A percentile compares a stretch with the other conserved stretches of the same genome.
Conservation (phyloP, 2,888 invertebrate species). For the Volucella zonaria region DNA sequence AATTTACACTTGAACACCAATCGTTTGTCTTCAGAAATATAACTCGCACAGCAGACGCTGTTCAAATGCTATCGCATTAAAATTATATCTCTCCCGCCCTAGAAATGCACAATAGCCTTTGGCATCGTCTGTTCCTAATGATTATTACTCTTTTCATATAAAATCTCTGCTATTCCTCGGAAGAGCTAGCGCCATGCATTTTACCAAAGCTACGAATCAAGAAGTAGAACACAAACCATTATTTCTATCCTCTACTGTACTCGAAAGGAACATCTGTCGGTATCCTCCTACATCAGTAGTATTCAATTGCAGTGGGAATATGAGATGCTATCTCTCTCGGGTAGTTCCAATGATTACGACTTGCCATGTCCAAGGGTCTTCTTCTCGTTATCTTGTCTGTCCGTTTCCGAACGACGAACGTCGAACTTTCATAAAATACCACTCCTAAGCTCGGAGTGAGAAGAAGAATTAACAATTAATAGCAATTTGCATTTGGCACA, state of each 20-base stretch:
- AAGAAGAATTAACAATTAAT: constrained; percentile 12
- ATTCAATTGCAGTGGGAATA: constrained; percentile 26
- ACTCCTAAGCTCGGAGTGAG: constrained; percentile 1
- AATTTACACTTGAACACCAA: constrained; percentile 7
- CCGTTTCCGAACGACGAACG: neutral
- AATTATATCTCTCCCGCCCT: neutral
- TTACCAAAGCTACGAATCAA: constrained; percentile 11
- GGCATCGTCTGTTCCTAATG: constrained; percentile 39
- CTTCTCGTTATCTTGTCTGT: neutral
- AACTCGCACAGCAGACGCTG: neutral
- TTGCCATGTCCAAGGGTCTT: constrained; percentile 36
- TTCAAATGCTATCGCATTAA: constrained; percentile 5
- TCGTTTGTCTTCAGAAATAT: neutral
- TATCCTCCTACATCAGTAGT: neutral
- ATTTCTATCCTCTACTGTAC: neutral
- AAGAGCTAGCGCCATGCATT: constrained; percentile 7
- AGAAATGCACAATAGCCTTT: neutral
- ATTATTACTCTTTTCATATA: constrained; percentile 22
- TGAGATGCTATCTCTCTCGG: constrained; percentile 21
- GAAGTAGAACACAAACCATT: neutral
- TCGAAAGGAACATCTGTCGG: neutral
- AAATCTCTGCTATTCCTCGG: constrained; percentile 30
- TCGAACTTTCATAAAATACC: constrained; percentile 6
- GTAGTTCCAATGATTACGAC: constrained; percentile 45
- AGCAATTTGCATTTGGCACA: constrained; percentile 34